These are phyloP conservation scores for Urocitellus parryii DNA, from an alignment of 2,113 vertebrate genomes.

Conservation along the genomic window DNA sequence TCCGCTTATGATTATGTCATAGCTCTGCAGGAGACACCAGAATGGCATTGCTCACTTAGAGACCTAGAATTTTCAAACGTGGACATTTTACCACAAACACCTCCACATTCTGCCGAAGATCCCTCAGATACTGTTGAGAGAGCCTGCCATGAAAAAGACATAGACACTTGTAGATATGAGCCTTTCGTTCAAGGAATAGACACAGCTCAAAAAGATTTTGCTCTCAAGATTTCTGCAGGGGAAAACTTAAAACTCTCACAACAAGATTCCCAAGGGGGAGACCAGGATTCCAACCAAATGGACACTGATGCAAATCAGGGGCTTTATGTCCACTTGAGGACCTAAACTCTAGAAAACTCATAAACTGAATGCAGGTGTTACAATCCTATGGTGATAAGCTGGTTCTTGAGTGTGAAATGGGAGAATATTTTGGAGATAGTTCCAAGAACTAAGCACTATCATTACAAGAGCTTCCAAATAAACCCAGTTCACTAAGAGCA, in stretches of 20 bases:
- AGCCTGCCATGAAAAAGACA: neutral
- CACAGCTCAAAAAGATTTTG: neutral
- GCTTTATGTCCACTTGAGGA: neutral
- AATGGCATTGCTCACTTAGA: conserved; percentile 52
- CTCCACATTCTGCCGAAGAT: fast-evolving
- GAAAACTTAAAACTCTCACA: conserved; percentile 29
- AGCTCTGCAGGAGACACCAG: neutral
- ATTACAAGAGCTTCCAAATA: neutral
- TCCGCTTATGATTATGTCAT: neutral
- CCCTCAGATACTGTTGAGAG: neutral
- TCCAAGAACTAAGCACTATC: neutral
- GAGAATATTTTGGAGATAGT: neutral
- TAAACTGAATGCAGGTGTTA: fast-evolving
- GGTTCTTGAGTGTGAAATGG: neutral
- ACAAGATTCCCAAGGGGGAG: neutral
- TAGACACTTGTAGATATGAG: neutral
- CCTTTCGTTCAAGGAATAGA: neutral
- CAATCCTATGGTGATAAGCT: neutral
- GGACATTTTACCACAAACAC: fast-evolving
- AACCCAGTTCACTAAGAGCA: neutral
- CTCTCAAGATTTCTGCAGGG: neutral
- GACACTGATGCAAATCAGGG: neutral
- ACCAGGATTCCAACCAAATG: neutral
- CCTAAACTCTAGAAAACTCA: neutral
- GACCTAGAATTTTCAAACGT: neutral